Base-by-base conservation (phyloP, 2,888 invertebrate genomes). In the Oscheius myriophilus region DNA sequence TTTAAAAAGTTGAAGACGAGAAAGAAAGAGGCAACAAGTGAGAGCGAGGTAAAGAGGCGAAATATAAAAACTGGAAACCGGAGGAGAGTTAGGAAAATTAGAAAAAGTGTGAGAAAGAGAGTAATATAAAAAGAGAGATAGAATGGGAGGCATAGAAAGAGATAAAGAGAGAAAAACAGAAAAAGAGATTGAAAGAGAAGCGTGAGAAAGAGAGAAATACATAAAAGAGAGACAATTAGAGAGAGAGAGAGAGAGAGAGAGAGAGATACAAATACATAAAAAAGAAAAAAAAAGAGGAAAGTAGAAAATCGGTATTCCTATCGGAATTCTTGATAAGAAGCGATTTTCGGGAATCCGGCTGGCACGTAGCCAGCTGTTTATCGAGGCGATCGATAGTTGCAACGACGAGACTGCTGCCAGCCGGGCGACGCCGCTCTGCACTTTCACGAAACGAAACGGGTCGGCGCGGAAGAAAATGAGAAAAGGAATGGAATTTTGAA, bases 291-390 rank as follows among this genome's bases (percentile, higher is more conserved):
- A 33, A 6, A 33, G 33, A 33, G 42, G 43, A 61, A 7, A 46
- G 12, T 18, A 12, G n/a, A n/a, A n/a, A n/a, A n/a, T n/a, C n/a
- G n/a, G n/a, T n/a, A n/a, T n/a, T n/a, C n/a, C n/a, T n/a, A 33
- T 9, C 33, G 33, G 33, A 33, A 33, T 33, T 33, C 33, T n/a
- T 21, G 46, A 46, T 46, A 46, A 33, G 4, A 33, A 33, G 9
- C 3, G 33, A 9, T 33, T 33, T 9, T 33, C 33, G 33, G 33
- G n/a, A 33, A 33, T 3, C 3, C 33, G 33, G 33, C 33, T 49
- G 18, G 49, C 18, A 18, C 21, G 21, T 26, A 57, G 61, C 61
- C 61, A 61, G 61, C 61, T 61, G 61, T 61, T 61, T 61, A 49
- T 46, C 61, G 61, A 46, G 25, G 41, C 57, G 57, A 57, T 42